Percentiles rank a stretch among this genome's conserved stretches.
phyloP scores from a whole-genome alignment of 2,888 invertebrate species.

The Cantharis rustica region DNA sequence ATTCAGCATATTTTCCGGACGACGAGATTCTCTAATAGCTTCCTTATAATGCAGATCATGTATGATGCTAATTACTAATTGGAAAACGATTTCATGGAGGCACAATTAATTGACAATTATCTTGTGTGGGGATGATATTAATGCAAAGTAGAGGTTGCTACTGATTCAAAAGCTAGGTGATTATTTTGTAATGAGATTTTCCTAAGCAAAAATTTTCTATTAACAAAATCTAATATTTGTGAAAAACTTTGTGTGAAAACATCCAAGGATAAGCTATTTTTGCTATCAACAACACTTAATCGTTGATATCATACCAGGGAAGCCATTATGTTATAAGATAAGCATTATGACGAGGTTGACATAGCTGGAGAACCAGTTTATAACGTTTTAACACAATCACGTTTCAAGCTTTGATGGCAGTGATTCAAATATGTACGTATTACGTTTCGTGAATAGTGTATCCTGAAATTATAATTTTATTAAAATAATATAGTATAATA shows the following conservation, averaged over 20 bases:
- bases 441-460: background rate
- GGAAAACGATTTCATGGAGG: background rate
- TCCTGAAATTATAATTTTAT: background rate
- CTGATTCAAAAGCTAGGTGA: background rate
- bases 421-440: background rate
- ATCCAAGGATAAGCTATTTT: background rate
- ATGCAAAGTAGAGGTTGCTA: background rate
- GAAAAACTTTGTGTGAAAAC: background rate
- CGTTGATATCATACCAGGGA: slow-evolving; percentile 26
- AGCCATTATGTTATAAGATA: slow-evolving; percentile 26
- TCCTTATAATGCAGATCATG: background rate
- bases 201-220: background rate
- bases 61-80: background rate
- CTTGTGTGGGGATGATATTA: background rate
- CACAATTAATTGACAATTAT: background rate
- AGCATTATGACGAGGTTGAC: slow-evolving; percentile 29
- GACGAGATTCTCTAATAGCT: background rate
- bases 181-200: background rate
- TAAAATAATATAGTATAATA: background rate
- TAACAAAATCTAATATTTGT: background rate
- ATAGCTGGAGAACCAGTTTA: slow-evolving; percentile 26
- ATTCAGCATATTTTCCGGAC: background rate
- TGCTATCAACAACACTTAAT: slow-evolving; percentile 19
- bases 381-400: slow-evolving; percentile 5
- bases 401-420: background rate